Percentiles rank a stretch among this genome's conserved stretches.
phyloP scores from a whole-genome alignment of 2,888 invertebrate species.

The Lithophane socia region DNA sequence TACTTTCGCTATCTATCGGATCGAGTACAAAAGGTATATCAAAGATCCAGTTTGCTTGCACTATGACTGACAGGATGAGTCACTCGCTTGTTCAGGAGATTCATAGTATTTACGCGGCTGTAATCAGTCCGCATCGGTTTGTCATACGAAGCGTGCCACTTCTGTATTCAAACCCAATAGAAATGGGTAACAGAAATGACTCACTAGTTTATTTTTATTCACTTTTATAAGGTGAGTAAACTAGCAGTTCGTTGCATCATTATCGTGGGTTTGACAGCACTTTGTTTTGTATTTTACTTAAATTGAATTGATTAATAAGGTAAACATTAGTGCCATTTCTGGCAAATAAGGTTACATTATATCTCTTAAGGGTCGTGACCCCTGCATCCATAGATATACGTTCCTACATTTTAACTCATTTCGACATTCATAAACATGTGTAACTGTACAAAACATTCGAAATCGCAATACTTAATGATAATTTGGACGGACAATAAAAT shows the following conservation, averaged over 20 bases:
- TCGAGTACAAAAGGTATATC: slow-evolving; percentile 2
- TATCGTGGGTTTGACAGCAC: neutral
- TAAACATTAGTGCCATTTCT: slow-evolving; percentile 9
- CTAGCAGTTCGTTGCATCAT: neutral
- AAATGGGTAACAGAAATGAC: slow-evolving; percentile 34
- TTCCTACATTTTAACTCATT: slow-evolving; percentile 3
- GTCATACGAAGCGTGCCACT: slow-evolving; percentile 57
- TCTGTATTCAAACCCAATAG: slow-evolving; percentile 27
- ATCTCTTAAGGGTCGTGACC: neutral
- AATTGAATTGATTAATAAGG: neutral
- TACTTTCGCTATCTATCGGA: slow-evolving; percentile 18
- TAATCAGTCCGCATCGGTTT: slow-evolving; percentile 56
- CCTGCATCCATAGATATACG: neutral
- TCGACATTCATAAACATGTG: slow-evolving; percentile 15
- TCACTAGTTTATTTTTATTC: slow-evolving; percentile 38
- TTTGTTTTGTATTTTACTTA: neutral
- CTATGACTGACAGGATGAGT: slow-evolving; percentile 49
- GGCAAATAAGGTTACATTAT: neutral
- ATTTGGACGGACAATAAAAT: slow-evolving; percentile 31
- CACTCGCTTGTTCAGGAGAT: slow-evolving; percentile 49
- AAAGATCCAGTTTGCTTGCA: slow-evolving; percentile 21
- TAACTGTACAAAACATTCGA: neutral
- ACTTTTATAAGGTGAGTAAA: slow-evolving; percentile 24
- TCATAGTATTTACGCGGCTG: slow-evolving; percentile 47
- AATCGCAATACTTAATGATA: slow-evolving; percentile 26